Evolutionary conservation across 2,797 vertebrate genomes (phyloP), one percentile per base, ranked within the genome.

Genomic region (Tokudaia muenninki): DNA sequence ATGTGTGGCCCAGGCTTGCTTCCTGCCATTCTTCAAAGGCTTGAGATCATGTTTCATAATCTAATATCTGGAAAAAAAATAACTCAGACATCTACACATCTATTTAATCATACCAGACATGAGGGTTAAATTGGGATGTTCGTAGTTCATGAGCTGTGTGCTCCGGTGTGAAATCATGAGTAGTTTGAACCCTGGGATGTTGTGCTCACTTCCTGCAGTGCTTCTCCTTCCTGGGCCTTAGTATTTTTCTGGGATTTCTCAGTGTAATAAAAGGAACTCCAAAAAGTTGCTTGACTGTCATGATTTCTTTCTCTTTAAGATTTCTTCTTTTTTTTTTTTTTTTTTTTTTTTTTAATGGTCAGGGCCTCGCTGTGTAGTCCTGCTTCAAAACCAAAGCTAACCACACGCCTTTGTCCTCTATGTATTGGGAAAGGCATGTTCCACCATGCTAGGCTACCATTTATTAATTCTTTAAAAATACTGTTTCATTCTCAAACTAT

Each of bases 41-140:
- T 91, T n/a, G 94, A 61, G 96, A 97, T 97, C 96, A 95, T 98
- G 57, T 96, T 92, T 98, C 93, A 96, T 97, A 97, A 91, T 93
- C 94, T 96, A 96, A 96, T 97, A 94, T 98, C 97, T 96, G 97
- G 96, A 96, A 97, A 97, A 50, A 97, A 93, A 96, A 16, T 93
- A 92, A 97, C 81, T 96, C 97, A 98, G 44, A 50, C 11, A 50
- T 50, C 29, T 67, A 57, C 95, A 91, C 79, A 90, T 94, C 97
- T 97, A 19, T 95, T 97, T 52, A 93, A 44, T 96, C 55, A 97
- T 90, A 37, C 63, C 1, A 63, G 41, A 97, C 95, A 79, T 87
- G 70, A 37, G 29, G 91, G 92, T 50, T 97, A 31, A 63, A 52
- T 94, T 17, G 55, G 14, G 95, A 90, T 80, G 34, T 92, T 65